Evolutionary conservation across 2,797 vertebrate genomes (phyloP).

Genomic region (Emydoidea blandingii): DNA sequence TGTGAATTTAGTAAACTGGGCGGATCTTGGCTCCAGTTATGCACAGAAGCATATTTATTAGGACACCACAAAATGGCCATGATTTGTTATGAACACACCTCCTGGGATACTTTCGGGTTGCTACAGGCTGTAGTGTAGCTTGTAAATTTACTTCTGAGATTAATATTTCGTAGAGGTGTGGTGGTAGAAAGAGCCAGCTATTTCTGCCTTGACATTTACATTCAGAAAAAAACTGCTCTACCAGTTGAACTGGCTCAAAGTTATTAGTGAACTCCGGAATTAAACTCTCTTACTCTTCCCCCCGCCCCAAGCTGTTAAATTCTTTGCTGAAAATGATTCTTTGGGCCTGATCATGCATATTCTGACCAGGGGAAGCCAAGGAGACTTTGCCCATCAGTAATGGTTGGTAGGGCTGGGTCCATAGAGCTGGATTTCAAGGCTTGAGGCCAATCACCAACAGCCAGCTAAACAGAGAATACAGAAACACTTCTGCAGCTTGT

Average conservation of each 20-base stretch:
- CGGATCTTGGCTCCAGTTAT: background rate
- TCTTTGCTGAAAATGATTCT: background rate
- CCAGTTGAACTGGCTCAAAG: background rate
- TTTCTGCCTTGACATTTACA: background rate
- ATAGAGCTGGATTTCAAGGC: background rate
- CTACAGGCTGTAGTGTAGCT: background rate
- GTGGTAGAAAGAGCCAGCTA: background rate
- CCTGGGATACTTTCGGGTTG: background rate
- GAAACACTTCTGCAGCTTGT: background rate
- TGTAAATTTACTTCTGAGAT: background rate
- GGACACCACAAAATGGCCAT: background rate
- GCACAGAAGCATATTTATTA: background rate
- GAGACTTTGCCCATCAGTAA: background rate
- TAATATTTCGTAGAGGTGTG: background rate
- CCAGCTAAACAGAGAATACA: background rate
- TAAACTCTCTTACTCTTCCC: background rate
- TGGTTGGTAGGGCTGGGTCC: background rate
- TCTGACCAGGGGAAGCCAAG: background rate
- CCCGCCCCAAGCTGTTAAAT: background rate
- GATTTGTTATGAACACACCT: background rate
- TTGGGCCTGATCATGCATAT: background rate
- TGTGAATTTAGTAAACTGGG: background rate
- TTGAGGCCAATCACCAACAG: background rate
- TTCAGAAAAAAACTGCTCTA: background rate
- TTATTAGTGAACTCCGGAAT: background rate